A percentile compares a stretch with the other conserved stretches of the same genome.
These are phyloP conservation scores for Spisula solida DNA, from an alignment of 2,888 invertebrate species.

Conservation along the genomic window DNA sequence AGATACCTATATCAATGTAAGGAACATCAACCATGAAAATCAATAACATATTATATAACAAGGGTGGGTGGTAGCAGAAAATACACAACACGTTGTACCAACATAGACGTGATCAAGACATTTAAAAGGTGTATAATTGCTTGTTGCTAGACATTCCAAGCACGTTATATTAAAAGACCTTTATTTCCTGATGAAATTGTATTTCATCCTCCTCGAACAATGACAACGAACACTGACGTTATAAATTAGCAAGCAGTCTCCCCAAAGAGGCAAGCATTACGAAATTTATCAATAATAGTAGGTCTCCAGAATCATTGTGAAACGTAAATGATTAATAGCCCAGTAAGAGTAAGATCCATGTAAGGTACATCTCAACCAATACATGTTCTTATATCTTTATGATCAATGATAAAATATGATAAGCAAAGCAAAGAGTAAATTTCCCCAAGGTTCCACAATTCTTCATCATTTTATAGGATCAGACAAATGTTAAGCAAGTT, in stretches of 20 bases:
- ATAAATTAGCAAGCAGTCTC: background rate
- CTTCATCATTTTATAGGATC: conserved; percentile 5
- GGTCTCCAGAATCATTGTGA: background rate
- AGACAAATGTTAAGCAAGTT: background rate
- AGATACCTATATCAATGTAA: conserved; percentile 86
- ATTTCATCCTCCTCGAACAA: background rate
- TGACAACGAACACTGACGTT: background rate
- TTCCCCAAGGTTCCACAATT: conserved; percentile 9
- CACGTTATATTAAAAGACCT: background rate
- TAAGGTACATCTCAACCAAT: background rate
- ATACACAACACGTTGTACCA: background rate
- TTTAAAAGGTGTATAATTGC: background rate
- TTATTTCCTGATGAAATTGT: background rate
- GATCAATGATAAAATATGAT: conserved; percentile 1
- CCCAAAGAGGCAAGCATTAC: background rate
- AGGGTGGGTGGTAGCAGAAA: conserved; percentile 5
- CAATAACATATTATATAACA: background rate
- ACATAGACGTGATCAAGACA: background rate
- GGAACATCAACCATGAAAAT: background rate
- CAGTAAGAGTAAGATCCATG: background rate
- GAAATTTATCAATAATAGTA: conserved; percentile 12
- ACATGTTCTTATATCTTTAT: background rate
- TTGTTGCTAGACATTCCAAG: background rate
- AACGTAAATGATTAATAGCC: conserved; percentile 9
- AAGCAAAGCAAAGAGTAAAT: background rate